These are phyloP conservation scores for Trichonephila inaurata DNA, from an alignment of 1,140 invertebrate species.

Conservation along the genomic window DNA sequence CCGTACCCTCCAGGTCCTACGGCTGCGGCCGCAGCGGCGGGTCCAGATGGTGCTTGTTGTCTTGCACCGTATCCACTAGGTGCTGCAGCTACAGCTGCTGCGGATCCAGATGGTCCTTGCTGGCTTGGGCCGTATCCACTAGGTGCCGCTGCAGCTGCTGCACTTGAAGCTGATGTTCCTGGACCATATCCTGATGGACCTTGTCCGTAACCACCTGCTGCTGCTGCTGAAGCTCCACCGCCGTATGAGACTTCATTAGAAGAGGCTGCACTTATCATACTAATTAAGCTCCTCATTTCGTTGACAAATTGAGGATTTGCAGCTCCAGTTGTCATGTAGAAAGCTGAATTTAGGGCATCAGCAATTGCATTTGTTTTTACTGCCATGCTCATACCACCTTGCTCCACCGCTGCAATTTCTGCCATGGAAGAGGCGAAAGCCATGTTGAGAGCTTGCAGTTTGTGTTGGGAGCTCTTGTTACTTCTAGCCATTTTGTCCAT, in stretches of 20 bases:
- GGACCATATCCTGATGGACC: not conserved
- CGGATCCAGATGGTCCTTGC: no score
- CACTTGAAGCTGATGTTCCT: not conserved
- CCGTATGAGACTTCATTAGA: not conserved
- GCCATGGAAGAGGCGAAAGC: slow-evolving; percentile 26
- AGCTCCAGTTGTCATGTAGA: slow-evolving; percentile 20
- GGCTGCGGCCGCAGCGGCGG: no score
- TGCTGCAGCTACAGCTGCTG: no score
- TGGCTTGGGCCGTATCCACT: not conserved
- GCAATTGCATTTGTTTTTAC: slow-evolving; percentile 35
- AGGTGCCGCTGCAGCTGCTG: not conserved
- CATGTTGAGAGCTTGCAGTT: slow-evolving; percentile 44
- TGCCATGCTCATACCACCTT: not conserved
- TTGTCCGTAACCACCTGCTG: not conserved
- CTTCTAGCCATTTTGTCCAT: slow-evolving; percentile 39
- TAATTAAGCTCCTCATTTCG: slow-evolving; percentile 14
- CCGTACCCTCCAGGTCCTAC: no score
- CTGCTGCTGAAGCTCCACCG: not conserved
- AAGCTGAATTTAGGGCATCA: not conserved
- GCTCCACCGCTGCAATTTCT: slow-evolving; percentile 37
- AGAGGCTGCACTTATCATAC: not conserved
- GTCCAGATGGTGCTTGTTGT: no score
- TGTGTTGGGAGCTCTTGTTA: not conserved
- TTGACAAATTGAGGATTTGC: not conserved
- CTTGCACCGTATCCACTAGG: no score